Percentiles rank a stretch among this genome's conserved stretches.
Evolutionary conservation across 2,113 vertebrate genomes (phyloP).

Genomic region (Notechis scutatus): DNA sequence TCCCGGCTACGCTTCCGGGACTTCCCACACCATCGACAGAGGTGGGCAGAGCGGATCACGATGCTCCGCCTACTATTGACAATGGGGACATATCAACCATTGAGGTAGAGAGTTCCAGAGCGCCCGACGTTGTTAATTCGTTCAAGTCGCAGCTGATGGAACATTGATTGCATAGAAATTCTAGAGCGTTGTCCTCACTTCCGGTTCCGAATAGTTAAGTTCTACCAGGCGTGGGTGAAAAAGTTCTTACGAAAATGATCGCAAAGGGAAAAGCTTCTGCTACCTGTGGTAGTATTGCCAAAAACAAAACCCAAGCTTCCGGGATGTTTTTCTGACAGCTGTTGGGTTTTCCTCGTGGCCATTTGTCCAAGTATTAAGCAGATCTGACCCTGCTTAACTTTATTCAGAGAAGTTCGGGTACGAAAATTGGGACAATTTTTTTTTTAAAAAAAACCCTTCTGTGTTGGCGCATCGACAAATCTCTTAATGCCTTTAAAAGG

Average conservation of each 20-base stretch:
- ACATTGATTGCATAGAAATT: neutral
- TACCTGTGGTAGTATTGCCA: neutral
- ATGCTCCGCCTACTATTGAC: neutral
- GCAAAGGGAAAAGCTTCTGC: neutral
- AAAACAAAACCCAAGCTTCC: neutral
- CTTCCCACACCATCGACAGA: constrained; percentile 48
- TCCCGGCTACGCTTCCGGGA: constrained; percentile 59
- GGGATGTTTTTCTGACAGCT: neutral
- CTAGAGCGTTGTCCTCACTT: neutral
- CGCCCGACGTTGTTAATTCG: neutral
- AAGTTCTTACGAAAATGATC: neutral
- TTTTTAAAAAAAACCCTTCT: neutral
- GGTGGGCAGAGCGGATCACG: constrained; percentile 37
- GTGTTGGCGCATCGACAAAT: neutral
- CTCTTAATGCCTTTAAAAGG: neutral
- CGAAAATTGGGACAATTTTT: neutral
- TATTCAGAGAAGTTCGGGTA: neutral
- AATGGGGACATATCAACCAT: constrained; percentile 6
- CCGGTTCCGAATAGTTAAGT: neutral
- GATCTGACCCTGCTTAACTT: neutral
- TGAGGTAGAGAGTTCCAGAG: neutral
- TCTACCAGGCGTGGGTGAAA: neutral
- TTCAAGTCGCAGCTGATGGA: neutral
- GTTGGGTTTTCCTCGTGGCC: neutral
- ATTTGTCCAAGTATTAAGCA: neutral